phyloP scores from a whole-genome alignment of 2,113 vertebrate genomes.

The Cephalopterus ornatus region DNA sequence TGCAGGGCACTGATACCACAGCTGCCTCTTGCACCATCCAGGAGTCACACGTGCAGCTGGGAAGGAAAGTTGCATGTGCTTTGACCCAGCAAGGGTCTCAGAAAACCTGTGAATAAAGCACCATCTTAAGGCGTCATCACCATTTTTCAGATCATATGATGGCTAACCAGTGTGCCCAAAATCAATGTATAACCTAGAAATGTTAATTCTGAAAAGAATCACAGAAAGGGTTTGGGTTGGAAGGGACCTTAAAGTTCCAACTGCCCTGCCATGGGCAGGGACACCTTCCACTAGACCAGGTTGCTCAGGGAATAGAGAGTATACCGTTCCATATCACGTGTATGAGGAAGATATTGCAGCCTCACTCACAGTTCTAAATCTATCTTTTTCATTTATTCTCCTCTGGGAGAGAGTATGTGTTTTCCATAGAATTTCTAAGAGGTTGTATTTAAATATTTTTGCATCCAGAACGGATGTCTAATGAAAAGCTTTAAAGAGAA shows the following conservation, averaged over 20 bases:
- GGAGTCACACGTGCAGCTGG: neutral
- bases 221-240: neutral
- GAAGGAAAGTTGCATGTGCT: neutral
- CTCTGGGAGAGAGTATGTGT: neutral
- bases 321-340: neutral
- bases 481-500: constrained; percentile 21
- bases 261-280: neutral
- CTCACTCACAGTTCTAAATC: neutral
- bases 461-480: neutral
- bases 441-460: neutral
- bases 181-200: neutral
- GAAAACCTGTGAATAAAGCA: neutral
- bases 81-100: neutral
- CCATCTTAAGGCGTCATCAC: neutral
- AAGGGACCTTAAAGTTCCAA: neutral
- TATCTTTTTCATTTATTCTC: neutral
- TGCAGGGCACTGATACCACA: neutral
- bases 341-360: neutral
- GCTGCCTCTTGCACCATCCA: neutral
- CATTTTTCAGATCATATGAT: neutral
- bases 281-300: neutral
- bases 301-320: neutral
- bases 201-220: neutral
- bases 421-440: neutral
- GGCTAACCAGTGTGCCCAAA: neutral